Conservation (phyloP, 2,888 invertebrate species). For the Phengaris arion region DNA sequence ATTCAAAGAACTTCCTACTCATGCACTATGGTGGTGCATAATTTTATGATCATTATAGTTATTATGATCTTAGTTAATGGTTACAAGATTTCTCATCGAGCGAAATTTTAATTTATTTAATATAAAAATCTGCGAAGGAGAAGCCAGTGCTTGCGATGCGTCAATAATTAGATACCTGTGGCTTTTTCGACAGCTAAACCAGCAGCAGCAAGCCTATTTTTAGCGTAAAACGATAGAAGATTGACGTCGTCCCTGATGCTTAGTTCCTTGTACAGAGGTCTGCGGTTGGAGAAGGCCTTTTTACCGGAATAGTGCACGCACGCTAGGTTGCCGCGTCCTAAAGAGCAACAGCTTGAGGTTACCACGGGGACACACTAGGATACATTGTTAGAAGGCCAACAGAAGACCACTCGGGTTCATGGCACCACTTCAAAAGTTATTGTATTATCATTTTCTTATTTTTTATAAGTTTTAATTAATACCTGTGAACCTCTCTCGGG, state of each 20-base stretch:
- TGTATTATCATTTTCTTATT: too few species aligned
- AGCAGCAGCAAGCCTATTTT: conserved; percentile 85
- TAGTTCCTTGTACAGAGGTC: conserved; percentile 85
- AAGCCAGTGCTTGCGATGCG: conserved; percentile 68
- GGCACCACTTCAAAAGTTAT: neutral
- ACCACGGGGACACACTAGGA: conserved; percentile 64
- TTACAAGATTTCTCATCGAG: conserved; percentile 43
- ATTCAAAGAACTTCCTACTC: neutral
- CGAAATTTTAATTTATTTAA: conserved; percentile 56
- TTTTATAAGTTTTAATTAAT: conserved; percentile 37
- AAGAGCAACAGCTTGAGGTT: conserved; percentile 69
- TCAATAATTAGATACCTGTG: conserved; percentile 70
- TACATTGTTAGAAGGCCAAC: conserved; percentile 53
- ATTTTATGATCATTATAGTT: neutral
- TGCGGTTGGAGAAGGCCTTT: conserved; percentile 87
- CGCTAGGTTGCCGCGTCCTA: conserved; percentile 90
- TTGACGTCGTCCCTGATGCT: conserved; percentile 92
- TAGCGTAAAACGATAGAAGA: conserved; percentile 92
- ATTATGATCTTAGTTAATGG: conserved; percentile 20
- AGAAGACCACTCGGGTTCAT: conserved; percentile 20
- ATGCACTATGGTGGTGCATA: neutral
- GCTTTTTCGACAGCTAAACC: conserved; percentile 70
- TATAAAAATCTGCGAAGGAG: conserved; percentile 67
- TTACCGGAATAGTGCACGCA: conserved; percentile 91
- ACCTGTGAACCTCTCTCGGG: conserved; percentile 83